phyloP scores from a whole-genome alignment of 2,797 vertebrate species.

The Hirundo rustica region DNA sequence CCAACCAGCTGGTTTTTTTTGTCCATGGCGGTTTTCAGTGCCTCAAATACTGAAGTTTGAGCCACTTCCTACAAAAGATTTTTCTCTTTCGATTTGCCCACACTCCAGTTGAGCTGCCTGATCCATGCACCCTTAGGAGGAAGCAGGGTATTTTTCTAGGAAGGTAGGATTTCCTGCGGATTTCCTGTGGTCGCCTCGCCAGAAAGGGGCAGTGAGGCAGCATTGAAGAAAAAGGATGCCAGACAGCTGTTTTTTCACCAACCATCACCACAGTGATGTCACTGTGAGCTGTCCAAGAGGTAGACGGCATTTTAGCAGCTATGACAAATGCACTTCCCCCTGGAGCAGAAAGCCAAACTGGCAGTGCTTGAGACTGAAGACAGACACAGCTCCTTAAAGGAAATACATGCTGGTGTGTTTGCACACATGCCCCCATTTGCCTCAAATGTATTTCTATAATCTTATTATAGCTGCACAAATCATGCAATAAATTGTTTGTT shows the following conservation, averaged over 20 bases:
- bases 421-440: neutral
- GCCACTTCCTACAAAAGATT: neutral
- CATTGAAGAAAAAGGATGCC: neutral
- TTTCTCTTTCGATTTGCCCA: neutral
- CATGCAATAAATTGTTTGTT: neutral
- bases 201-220: neutral
- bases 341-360: neutral
- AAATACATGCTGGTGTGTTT: neutral
- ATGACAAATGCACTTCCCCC: neutral
- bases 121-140: neutral
- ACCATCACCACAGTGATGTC: neutral
- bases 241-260: neutral
- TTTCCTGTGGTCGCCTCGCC: neutral
- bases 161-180: constrained; percentile 45
- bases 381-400: neutral
- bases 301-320: neutral
- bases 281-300: neutral
- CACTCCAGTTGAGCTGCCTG: neutral
- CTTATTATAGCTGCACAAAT: neutral
- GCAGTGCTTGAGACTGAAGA: neutral
- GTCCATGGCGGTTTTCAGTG: neutral
- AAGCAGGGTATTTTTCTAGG: constrained; percentile 56
- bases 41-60: neutral
- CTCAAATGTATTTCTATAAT: neutral
- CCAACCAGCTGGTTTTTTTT: neutral